A percentile compares a stretch with the other conserved stretches of the same genome.
These are phyloP conservation scores for Nesogale talazaci DNA, from an alignment of 2,113 vertebrate genomes.

Conservation along the genomic window DNA sequence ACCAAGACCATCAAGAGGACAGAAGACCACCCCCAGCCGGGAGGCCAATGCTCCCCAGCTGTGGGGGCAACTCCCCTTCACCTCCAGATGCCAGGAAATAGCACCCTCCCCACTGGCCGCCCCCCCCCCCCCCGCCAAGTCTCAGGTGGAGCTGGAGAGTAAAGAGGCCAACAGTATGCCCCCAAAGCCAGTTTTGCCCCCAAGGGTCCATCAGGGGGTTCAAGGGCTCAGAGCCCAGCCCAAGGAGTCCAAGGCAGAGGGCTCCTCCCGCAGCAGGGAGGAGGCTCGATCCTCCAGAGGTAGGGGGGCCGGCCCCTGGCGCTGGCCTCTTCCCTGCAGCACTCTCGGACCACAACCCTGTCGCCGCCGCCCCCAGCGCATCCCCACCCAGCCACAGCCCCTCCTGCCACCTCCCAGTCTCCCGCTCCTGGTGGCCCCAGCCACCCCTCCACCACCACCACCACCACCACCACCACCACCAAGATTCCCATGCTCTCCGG, in stretches of 20 bases:
- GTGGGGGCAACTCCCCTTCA: not conserved
- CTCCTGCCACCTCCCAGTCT: constrained; percentile 63
- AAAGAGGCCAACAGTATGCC: not conserved
- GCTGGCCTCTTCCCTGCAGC: constrained; percentile 60
- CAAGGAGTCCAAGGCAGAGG: constrained; percentile 27
- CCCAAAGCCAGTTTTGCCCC: constrained; percentile 39
- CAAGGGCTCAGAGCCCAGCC: not conserved
- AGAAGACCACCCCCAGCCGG: not conserved
- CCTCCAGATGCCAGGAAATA: constrained; percentile 24
- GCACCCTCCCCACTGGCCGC: not conserved
- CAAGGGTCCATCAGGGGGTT: constrained; percentile 15
- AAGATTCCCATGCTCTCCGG: constrained; percentile 57
- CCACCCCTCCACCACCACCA: not conserved
- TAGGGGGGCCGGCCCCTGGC: not conserved
- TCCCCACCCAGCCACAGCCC: constrained; percentile 55
- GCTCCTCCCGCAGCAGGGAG: constrained; percentile 1
- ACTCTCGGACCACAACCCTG: constrained; percentile 64
- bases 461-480: not conserved
- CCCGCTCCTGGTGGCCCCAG: constrained; percentile 57
- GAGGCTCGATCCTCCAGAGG: constrained; percentile 44
- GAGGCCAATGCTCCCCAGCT: not conserved
- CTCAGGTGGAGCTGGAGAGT: not conserved
- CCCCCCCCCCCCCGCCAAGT: not conserved
- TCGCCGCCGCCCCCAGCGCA: constrained; percentile 32
- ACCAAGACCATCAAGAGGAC: constrained; percentile 1